These are phyloP conservation scores for Centruroides sculpturatus DNA, from an alignment of 1,140 invertebrate species.

Conservation along the genomic window DNA sequence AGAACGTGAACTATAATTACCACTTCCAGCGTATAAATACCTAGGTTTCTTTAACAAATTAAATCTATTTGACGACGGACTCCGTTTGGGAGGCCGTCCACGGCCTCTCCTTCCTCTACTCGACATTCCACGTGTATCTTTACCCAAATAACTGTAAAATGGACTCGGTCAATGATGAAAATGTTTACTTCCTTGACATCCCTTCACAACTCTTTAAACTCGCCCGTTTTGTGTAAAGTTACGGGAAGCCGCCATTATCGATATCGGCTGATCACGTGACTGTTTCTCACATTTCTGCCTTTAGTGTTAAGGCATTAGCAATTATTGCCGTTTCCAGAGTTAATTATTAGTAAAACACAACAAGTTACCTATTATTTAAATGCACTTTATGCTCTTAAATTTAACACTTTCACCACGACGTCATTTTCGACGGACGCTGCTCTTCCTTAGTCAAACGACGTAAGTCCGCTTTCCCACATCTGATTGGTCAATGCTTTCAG, in stretches of 20 bases:
- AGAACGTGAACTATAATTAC: conserved; percentile 9
- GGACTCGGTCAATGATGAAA: neutral
- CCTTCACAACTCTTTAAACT: neutral
- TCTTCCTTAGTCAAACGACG: too few species aligned
- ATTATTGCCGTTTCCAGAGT: too few species aligned
- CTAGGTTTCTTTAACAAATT: conserved; percentile 16
- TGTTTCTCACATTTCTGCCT: too few species aligned
- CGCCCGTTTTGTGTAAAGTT: neutral
- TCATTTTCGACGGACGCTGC: too few species aligned
- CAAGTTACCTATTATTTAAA: too few species aligned
- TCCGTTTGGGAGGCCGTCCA: conserved; percentile 15
- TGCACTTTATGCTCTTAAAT: too few species aligned
- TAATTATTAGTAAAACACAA: too few species aligned
- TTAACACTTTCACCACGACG: too few species aligned
- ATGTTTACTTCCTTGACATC: neutral
- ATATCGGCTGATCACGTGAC: too few species aligned
- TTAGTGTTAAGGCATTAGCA: too few species aligned
- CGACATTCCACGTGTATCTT: conserved; percentile 5
- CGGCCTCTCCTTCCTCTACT: conserved; percentile 14
- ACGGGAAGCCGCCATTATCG: neutral
- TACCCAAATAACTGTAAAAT: neutral
- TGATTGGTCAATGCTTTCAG: too few species aligned
- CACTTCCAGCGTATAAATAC: conserved; percentile 16
- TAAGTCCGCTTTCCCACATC: too few species aligned
- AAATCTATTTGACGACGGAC: conserved; percentile 9